A percentile compares a stretch with the other conserved stretches of the same genome.
phyloP scores from a whole-genome alignment of 1,140 invertebrate species.

The Neelides sp. region DNA sequence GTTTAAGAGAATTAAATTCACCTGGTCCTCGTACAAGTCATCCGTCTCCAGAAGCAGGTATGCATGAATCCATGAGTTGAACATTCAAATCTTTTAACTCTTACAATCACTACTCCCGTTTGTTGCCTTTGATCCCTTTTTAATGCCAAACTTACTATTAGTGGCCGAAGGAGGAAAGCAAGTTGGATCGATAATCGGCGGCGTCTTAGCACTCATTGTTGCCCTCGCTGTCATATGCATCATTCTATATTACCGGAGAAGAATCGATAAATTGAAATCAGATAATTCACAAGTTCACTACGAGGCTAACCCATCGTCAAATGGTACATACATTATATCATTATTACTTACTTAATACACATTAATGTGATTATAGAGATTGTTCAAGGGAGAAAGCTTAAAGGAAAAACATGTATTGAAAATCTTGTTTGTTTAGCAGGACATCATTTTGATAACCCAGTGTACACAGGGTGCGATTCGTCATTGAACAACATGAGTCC shows the following conservation, averaged over 20 bases:
- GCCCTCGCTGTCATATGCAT: constrained; percentile 51
- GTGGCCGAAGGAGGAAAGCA: constrained; percentile 14
- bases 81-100: too few species aligned
- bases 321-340: constrained; percentile 33
- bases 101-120: too few species aligned
- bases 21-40: too few species aligned
- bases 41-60: too few species aligned
- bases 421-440: constrained; percentile 39
- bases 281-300: constrained; percentile 80
- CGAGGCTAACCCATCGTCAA: constrained; percentile 55
- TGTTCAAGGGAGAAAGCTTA: neutral
- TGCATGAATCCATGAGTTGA: too few species aligned
- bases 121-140: too few species aligned
- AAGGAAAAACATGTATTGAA: constrained; percentile 3
- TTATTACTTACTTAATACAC: neutral
- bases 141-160: too few species aligned
- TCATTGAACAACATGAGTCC: constrained; percentile 16
- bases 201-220: constrained; percentile 51
- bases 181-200: constrained; percentile 34
- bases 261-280: constrained; percentile 63
- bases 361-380: neutral
- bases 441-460: constrained; percentile 85
- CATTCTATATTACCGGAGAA: constrained; percentile 60
- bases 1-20: too few species aligned
- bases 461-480: constrained; percentile 48